Evolutionary conservation across 2,797 vertebrate species (phyloP).

Genomic region (Lepilemur ruficaudatus): DNA sequence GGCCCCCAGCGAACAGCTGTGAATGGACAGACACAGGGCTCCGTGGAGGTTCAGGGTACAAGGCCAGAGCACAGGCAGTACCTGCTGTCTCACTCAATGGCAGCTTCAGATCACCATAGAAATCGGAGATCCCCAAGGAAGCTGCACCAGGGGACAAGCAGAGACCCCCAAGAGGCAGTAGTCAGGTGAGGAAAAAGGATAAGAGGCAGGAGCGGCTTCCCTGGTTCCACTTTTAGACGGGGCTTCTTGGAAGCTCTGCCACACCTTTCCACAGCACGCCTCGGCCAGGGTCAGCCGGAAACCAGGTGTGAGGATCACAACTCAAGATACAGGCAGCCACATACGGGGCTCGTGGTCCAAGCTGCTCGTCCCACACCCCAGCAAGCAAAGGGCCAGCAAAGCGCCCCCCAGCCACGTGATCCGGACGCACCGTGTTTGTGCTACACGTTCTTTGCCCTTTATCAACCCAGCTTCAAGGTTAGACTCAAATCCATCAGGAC

Average conservation of each 20-base stretch:
- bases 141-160: not conserved
- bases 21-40: not conserved
- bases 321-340: not conserved
- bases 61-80: fast-evolving
- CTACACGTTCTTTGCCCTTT: constrained; percentile 64
- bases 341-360: fast-evolving
- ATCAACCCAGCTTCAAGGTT: constrained; percentile 81
- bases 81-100: not conserved
- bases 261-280: not conserved
- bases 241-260: not conserved
- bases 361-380: not conserved
- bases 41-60: fast-evolving
- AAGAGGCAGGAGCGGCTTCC: not conserved
- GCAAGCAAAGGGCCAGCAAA: not conserved
- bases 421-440: not conserved
- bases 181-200: fast-evolving
- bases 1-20: not conserved
- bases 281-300: not conserved
- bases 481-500: constrained; percentile 68
- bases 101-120: not conserved
- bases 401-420: fast-evolving
- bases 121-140: not conserved
- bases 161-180: fast-evolving
- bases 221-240: not conserved
- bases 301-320: not conserved